Percentiles rank a stretch among this genome's conserved stretches.
These are phyloP conservation scores for Drosophila seguyi DNA, from an alignment of 1,140 invertebrate genomes.

Conservation along the genomic window DNA sequence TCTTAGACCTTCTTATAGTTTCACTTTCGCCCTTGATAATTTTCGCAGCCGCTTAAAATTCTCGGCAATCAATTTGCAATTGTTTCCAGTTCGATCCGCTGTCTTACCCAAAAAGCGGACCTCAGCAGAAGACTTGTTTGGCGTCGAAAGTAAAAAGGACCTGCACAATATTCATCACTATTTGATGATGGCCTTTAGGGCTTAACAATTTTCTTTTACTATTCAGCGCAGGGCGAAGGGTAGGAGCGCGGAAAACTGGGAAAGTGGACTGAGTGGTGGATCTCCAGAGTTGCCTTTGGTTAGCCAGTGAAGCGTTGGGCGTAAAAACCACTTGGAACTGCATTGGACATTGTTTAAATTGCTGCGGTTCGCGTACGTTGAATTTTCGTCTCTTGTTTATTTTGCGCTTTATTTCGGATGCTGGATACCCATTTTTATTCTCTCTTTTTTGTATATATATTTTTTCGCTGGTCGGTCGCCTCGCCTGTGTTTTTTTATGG, in stretches of 20 bases:
- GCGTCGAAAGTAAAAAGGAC: slow-evolving; percentile 40
- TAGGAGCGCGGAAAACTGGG: neutral
- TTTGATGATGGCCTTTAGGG: slow-evolving; percentile 71
- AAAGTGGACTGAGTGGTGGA: slow-evolving; percentile 9
- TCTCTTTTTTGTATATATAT: slow-evolving; percentile 9
- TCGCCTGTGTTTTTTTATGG: slow-evolving; percentile 62
- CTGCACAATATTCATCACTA: slow-evolving; percentile 72
- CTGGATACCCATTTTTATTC: slow-evolving; percentile 22
- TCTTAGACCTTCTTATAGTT: too few species aligned
- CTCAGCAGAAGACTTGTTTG: slow-evolving; percentile 45
- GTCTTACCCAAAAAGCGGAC: slow-evolving; percentile 44
- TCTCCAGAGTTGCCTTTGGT: slow-evolving; percentile 23
- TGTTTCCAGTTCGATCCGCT: slow-evolving; percentile 31
- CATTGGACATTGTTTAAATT: slow-evolving; percentile 83
- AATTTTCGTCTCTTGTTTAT: slow-evolving; percentile 78
- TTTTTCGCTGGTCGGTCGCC: slow-evolving; percentile 22
- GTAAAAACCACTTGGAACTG: slow-evolving; percentile 76
- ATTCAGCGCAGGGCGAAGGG: slow-evolving; percentile 35
- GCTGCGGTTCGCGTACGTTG: slow-evolving; percentile 78
- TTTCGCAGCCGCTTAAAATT: slow-evolving; percentile 30
- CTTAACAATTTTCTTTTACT: slow-evolving; percentile 60
- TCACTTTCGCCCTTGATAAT: slow-evolving; percentile 6
- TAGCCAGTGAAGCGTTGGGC: slow-evolving; percentile 58
- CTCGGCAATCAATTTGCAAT: slow-evolving; percentile 30
- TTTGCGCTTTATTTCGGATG: slow-evolving; percentile 70